Percentiles rank a stretch among this genome's conserved stretches.
Conservation (phyloP, 2,113 vertebrate species). For the Mastomys coucha region DNA sequence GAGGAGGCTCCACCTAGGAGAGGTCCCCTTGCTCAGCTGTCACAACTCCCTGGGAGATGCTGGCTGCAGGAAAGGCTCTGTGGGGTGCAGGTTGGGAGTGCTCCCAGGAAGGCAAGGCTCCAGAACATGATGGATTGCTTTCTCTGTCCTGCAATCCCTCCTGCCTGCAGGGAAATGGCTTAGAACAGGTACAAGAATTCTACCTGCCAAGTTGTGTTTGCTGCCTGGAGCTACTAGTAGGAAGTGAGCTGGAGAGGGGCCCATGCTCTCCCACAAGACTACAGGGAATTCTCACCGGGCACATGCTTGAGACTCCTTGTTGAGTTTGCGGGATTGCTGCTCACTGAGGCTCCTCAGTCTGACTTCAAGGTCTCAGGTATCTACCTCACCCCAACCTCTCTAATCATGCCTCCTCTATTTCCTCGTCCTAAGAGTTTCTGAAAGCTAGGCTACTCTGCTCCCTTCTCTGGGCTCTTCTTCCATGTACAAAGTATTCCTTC, state of each 20-base stretch:
- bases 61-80: not conserved
- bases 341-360: not conserved
- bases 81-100: not conserved
- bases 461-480: not conserved
- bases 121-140: constrained; percentile 59
- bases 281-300: not conserved
- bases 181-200: constrained; percentile 58
- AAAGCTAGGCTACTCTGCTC: not conserved
- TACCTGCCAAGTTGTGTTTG: constrained; percentile 56
- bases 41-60: not conserved
- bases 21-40: not conserved
- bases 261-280: not conserved
- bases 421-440: not conserved
- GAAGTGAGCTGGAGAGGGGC: not conserved
- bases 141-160: not conserved
- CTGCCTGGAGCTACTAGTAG: not conserved
- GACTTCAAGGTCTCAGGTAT: not conserved
- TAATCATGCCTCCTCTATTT: not conserved
- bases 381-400: not conserved
- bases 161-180: constrained; percentile 65
- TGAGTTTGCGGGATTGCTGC: not conserved
- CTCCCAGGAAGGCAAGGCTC: not conserved
- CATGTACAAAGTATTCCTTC: not conserved
- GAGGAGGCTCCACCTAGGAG: not conserved
- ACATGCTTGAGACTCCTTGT: rapidly evolving